These are phyloP conservation scores for Philhelius pedissequus DNA, from an alignment of 2,888 invertebrate species.

Conservation along the genomic window DNA sequence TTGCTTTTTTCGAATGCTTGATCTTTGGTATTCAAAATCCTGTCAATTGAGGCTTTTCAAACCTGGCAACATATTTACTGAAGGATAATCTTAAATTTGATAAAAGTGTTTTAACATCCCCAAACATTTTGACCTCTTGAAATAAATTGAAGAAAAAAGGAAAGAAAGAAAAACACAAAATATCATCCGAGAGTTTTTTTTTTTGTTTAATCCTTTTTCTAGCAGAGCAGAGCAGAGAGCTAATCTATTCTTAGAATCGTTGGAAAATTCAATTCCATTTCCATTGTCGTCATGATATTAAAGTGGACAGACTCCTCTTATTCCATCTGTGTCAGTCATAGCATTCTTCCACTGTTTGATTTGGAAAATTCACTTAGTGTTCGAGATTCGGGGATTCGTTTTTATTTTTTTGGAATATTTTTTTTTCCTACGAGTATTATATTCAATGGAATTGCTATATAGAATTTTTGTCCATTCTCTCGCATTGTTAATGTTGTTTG, in stretches of 20 bases:
- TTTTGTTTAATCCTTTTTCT: slow-evolving; percentile 9
- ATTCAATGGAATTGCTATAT: slow-evolving; percentile 36
- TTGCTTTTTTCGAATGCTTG: too few relatives aligned
- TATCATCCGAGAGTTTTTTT: not conserved
- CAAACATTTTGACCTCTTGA: not conserved
- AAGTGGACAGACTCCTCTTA: slow-evolving; percentile 3
- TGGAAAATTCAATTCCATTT: slow-evolving; percentile 51
- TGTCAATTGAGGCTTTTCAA: too few relatives aligned
- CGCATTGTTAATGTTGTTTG: slow-evolving; percentile 64
- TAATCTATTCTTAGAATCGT: not conserved
- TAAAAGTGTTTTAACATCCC: not conserved
- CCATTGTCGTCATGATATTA: slow-evolving; percentile 51
- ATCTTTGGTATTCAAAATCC: too few relatives aligned
- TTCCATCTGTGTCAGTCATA: slow-evolving; percentile 1
- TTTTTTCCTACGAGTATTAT: slow-evolving; percentile 7
- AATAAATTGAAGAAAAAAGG: too few relatives aligned
- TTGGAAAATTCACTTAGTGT: slow-evolving; percentile 53
- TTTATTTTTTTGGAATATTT: not conserved
- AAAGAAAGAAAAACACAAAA: not conserved
- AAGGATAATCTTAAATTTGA: not conserved
- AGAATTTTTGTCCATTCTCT: not conserved
- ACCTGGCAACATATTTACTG: too few relatives aligned
- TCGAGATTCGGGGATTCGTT: slow-evolving; percentile 42
- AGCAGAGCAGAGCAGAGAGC: not conserved
- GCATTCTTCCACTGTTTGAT: slow-evolving; percentile 30